Conservation (phyloP, 1,140 invertebrate genomes). For the Popillia japonica region DNA sequence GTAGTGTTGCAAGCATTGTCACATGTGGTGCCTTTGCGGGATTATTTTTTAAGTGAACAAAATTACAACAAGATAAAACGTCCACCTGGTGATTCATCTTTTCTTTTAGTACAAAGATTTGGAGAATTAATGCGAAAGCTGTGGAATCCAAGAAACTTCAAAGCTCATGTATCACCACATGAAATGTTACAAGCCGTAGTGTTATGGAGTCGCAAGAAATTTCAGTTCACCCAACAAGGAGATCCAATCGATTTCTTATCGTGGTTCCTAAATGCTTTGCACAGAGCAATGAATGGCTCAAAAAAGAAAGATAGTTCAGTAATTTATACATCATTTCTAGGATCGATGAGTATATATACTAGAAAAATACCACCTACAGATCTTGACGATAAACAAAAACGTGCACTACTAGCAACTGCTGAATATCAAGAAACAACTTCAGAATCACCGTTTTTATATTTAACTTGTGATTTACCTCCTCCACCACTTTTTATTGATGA, state of each 20-base stretch:
- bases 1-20: conserved; percentile 90
- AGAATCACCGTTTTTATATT: conserved; percentile 92
- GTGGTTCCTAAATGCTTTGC: conserved; percentile 95
- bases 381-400: conserved; percentile 87
- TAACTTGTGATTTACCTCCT: conserved; percentile 96
- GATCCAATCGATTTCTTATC: conserved; percentile 97
- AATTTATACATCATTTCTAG: conserved; percentile 94
- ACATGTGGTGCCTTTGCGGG: conserved; percentile 91
- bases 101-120: conserved; percentile 94
- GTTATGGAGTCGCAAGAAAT: conserved; percentile 96
- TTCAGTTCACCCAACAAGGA: conserved; percentile 98
- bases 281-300: conserved; percentile 87
- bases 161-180: conserved; percentile 99
- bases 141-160: conserved; percentile 99
- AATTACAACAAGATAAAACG: conserved; percentile 90
- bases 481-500: conserved; percentile 97
- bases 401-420: conserved; percentile 78
- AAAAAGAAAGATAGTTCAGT: conserved; percentile 88
- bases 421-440: conserved; percentile 90
- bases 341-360: conserved; percentile 94
- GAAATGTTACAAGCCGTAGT: conserved; percentile 99
- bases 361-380: conserved; percentile 94
- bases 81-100: conserved; percentile 91
- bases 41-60: conserved; percentile 94
- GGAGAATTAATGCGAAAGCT: conserved; percentile 97